A percentile compares a stretch with the other conserved stretches of the same genome.
Conservation (phyloP, 2,113 vertebrate genomes). For the Bucco capensis region DNA sequence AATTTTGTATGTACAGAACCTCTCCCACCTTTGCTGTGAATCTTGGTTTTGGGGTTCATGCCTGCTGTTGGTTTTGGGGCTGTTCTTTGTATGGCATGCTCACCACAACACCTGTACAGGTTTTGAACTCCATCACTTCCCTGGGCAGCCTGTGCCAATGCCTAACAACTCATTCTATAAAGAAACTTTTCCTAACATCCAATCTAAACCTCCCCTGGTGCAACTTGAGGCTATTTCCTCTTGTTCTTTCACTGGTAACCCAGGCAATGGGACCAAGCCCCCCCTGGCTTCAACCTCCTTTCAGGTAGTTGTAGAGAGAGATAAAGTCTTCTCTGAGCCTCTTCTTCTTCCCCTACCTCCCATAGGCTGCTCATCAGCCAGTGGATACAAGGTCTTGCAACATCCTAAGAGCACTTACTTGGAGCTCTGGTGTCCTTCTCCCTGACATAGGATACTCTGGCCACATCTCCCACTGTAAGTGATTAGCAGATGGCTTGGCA, state of each 20-base stretch:
- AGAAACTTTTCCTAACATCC: no score
- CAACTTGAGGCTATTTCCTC: no score
- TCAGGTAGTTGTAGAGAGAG: no score
- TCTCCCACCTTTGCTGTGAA: neutral
- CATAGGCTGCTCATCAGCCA: neutral
- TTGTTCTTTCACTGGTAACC: no score
- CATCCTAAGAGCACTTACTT: accelerated
- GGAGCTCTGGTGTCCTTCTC: neutral
- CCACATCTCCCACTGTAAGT: neutral
- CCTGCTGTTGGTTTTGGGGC: neutral
- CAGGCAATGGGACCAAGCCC: no score
- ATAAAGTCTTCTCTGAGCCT: no score
- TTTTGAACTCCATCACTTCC: no score
- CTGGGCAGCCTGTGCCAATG: no score
- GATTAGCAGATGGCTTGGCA: neutral
- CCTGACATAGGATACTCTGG: neutral
- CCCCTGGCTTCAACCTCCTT: no score
- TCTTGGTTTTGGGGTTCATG: neutral
- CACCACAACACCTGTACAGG: no score
- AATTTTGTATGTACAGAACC: neutral
- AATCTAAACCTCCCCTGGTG: no score
- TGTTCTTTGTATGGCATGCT: neutral
- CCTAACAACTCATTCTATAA: no score
- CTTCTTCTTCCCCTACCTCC: neutral
- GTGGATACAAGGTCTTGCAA: neutral